Percentiles rank a stretch among this genome's conserved stretches.
These are phyloP conservation scores for Lepus americanus DNA, from an alignment of 2,113 vertebrate species.

Conservation along the genomic window DNA sequence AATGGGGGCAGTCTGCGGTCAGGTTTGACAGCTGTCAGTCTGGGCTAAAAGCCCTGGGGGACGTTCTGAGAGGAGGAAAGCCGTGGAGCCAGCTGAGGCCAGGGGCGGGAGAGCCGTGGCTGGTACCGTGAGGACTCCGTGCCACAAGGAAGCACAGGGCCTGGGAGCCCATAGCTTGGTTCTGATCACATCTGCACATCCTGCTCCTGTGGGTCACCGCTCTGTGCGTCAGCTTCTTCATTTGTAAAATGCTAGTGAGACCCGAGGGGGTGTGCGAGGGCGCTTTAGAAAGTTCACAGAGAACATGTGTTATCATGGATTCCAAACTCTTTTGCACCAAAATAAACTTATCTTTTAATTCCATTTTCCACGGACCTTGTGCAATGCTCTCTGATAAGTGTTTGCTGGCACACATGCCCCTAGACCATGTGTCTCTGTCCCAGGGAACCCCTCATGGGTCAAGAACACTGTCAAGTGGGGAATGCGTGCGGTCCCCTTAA, in stretches of 20 bases:
- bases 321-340: too few species aligned
- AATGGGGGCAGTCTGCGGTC: neutral
- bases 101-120: rapidly evolving
- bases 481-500: too few species aligned
- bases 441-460: too few species aligned
- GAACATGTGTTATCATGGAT: too few species aligned
- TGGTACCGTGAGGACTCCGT: neutral
- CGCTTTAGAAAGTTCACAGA: too few species aligned
- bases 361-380: too few species aligned
- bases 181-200: neutral
- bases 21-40: neutral
- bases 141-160: neutral
- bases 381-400: too few species aligned
- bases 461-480: too few species aligned
- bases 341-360: too few species aligned
- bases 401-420: too few species aligned
- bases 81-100: neutral
- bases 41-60: neutral
- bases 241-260: neutral
- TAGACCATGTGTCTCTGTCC: too few species aligned
- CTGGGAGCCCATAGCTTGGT: neutral
- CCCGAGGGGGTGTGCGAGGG: neutral
- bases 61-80: neutral
- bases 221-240: neutral
- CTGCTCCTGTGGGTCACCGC: neutral